A percentile compares a stretch with the other conserved stretches of the same genome.
Evolutionary conservation across 2,113 vertebrate species (phyloP).

Genomic region (Elanoides forficatus): DNA sequence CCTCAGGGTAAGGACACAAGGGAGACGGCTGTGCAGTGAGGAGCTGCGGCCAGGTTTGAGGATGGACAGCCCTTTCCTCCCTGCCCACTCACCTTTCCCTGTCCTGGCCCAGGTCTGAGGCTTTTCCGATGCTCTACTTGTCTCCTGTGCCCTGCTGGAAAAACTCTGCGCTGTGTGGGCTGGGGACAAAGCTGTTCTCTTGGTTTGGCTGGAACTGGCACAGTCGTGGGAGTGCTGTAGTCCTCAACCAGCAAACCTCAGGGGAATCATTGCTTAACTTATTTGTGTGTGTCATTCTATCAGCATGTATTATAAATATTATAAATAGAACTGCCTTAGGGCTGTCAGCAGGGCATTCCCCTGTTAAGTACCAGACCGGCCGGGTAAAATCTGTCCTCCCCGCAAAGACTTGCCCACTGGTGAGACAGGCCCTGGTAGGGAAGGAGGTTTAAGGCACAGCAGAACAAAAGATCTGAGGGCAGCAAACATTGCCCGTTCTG

Average conservation of each 20-base stretch:
- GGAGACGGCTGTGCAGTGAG: fast-evolving
- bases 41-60: fast-evolving
- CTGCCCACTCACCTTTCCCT: neutral
- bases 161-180: neutral
- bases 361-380: neutral
- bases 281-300: neutral
- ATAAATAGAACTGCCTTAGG: neutral
- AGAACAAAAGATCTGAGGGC: neutral
- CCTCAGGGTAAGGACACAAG: fast-evolving
- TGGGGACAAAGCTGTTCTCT: neutral
- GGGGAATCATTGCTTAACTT: neutral
- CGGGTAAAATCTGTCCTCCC: neutral
- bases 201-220: neutral
- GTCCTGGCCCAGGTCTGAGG: fast-evolving
- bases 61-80: neutral
- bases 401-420: fast-evolving
- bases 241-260: neutral
- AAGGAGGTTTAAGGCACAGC: neutral
- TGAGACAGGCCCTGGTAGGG: neutral
- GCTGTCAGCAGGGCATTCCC: neutral
- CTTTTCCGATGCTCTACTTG: fast-evolving
- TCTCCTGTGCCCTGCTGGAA: neutral
- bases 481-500: neutral
- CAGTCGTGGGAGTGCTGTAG: neutral
- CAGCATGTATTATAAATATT: neutral